Evolutionary conservation across 1,140 invertebrate species (phyloP), one percentile per base, ranked within the genome.

Genomic region (Leptonema lineaticorne): DNA sequence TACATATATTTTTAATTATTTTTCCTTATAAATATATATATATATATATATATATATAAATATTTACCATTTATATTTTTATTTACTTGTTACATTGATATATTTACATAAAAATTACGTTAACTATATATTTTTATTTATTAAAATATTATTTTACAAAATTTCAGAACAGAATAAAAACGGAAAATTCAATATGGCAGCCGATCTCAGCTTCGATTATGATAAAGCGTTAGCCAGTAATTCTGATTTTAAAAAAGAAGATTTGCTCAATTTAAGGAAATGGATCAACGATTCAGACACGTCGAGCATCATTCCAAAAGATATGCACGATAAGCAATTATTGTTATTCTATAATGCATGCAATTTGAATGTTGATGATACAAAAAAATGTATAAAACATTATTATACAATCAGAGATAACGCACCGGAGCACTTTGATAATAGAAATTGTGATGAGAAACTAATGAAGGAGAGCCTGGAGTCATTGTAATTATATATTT

Each of bases 301-400:
- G 6, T 30, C 22, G n/a, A 66, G 29, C 6, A 26, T 63, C 20
- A 76, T 83, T 46, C 82, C 82, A 26, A 82, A 80, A 71, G 78
- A 81, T 74, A 75, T 83, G 41, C 74, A 76, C 9, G 76, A 81
- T 72, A 81, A 83, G 76, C 81, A 82, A 69, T 76, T 88, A 11
- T 78, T 86, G 0, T 75, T 86, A 29, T 88, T 88, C 73, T 81
- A 86, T 26, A 79, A 86, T 45, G 86, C 86, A 30, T 88, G 87
- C 75, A 80, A 84, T 33, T 84, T 81, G 27, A 78, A 87, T 28
- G 64, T 83, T 4, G 82, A 85, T 22, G 78, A 77, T 45, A 85
- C 83, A 0, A 84, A 85, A 73, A 81, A 74, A n/a, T 87, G 86
- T 68, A 86, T 88, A 74, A 78, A 82, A 57, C 80, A 78, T 67